A percentile compares a stretch with the other conserved stretches of the same genome.
phyloP scores from a whole-genome alignment of 2,113 vertebrate genomes.

The Tonatia bakeri region DNA sequence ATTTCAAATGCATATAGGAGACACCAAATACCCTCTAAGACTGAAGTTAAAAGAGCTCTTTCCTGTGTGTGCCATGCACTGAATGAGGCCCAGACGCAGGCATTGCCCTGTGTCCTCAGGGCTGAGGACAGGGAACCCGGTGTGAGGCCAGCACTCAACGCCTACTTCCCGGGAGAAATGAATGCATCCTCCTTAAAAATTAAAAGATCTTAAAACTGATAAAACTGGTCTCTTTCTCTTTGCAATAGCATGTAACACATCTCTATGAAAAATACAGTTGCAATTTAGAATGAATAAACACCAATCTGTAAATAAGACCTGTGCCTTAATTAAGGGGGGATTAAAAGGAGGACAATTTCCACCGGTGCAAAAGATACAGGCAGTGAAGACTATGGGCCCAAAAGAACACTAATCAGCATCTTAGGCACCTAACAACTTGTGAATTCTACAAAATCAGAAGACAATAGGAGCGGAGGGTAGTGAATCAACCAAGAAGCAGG shows the following conservation, averaged over 20 bases:
- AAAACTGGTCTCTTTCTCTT: slow-evolving; percentile 14
- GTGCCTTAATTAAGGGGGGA: not conserved
- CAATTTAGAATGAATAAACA: slow-evolving; percentile 22
- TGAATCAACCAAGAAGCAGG: not conserved
- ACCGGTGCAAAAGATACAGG: not conserved
- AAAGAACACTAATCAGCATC: not conserved
- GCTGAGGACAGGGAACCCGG: not conserved
- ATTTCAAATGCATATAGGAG: not conserved
- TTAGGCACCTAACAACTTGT: not conserved
- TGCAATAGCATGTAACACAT: not conserved
- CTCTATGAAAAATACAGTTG: not conserved
- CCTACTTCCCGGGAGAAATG: not conserved
- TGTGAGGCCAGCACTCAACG: not conserved
- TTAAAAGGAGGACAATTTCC: not conserved
- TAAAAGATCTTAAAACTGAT: not conserved
- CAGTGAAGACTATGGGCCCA: not conserved
- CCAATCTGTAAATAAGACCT: not conserved
- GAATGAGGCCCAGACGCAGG: not conserved
- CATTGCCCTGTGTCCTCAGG: not conserved
- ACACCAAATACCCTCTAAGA: not conserved
- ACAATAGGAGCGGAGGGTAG: not conserved
- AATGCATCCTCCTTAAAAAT: not conserved
- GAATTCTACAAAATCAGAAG: slow-evolving; percentile 26
- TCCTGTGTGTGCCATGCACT: not conserved
- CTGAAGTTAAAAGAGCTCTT: not conserved